Conservation (phyloP, 2,888 invertebrate species). For the Lamellibrachia columna region DNA sequence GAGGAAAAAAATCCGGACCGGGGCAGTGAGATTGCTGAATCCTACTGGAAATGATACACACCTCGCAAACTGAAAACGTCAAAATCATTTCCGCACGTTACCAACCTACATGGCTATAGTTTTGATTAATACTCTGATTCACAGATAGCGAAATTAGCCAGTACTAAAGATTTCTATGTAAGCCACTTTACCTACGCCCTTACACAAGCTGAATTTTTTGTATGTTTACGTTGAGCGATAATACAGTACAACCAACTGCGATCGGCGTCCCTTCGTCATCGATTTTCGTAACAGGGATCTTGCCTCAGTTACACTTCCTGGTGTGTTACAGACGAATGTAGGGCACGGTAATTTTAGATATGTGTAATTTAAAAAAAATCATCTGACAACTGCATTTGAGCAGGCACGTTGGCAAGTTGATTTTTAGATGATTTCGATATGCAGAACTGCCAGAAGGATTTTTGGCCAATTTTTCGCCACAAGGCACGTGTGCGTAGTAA, state of each 20-base stretch:
- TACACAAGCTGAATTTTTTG: background rate
- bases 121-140: background rate
- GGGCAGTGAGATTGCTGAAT: background rate
- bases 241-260: background rate
- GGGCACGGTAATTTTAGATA: no score
- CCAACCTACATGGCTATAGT: background rate
- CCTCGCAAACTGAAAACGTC: background rate
- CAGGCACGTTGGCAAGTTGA: no score
- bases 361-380: no score
- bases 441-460: no score
- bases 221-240: constrained; percentile 8
- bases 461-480: no score
- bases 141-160: background rate
- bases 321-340: no score
- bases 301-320: no score
- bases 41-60: background rate
- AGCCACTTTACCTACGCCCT: background rate
- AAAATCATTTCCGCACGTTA: background rate
- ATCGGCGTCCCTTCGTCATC: background rate
- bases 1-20: background rate
- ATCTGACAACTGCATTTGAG: no score
- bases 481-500: no score
- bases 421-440: no score
- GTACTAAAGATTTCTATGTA: background rate
- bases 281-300: background rate